Evolutionary conservation across 2,113 vertebrate species (phyloP), one percentile per base, ranked within the genome.

Genomic region (Mastomys coucha): DNA sequence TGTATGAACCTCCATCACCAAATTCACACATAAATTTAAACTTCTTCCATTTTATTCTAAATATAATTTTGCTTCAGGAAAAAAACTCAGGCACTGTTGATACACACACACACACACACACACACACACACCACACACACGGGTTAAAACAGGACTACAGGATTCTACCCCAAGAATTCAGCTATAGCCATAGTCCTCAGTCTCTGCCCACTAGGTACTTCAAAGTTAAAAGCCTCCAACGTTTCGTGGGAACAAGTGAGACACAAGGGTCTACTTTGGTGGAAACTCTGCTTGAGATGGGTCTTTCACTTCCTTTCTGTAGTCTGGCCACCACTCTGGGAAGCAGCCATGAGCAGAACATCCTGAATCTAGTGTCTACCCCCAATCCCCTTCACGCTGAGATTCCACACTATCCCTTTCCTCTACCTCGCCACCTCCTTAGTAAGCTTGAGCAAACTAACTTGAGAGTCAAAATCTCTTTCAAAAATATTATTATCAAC

Each of bases 11-110:
- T 91, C 49, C 78, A 9, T 45, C 67, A 77, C 85, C 33, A 96
- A 69, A 78, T 42, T 91, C 33, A 33, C 77, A 45, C 26, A 24
- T 65, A 19, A 94, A 91, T 75, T 65, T 94, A 96, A 96, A 91
- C 65, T 49, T 14, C 12, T 36, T 93, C 88, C 70, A 45, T 42
- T 88, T 96, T 76, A 94, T 42, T 70, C 28, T 70, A 80, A 11
- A 75, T 45, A 26, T 82, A 24, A 45, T 93, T 96, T 95, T 87
- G 33, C 78, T 19, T 84, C 42, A 33, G 42, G 82, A 60, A 36
- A 88, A 75, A 93, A 92, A 65, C 14, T 26, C 67, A 26, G 42
- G 28, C 19, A 26, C 60, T 58, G 4, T 70, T 70, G 13, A 31
- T 7, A 70, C 33, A 36, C 69, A 70, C 72, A 73, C 67, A 76